phyloP scores from a whole-genome alignment of 2,888 invertebrate genomes.

The Orthosia incerta region DNA sequence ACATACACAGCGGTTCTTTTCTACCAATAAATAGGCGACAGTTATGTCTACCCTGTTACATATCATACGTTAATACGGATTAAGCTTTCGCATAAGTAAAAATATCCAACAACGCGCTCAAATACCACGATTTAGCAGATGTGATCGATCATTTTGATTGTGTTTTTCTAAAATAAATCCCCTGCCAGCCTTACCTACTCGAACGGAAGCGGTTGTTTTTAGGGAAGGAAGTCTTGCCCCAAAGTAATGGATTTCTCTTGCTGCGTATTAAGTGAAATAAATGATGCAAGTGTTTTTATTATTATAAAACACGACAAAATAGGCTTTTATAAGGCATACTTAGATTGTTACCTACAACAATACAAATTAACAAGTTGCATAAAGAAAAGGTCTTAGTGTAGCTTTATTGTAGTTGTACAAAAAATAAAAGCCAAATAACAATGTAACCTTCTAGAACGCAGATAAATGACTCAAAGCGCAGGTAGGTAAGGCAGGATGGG shows the following conservation, averaged over 20 bases:
- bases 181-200: conserved; percentile 33
- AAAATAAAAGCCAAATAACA: conserved; percentile 33
- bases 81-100: conserved; percentile 33
- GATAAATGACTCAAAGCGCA: conserved; percentile 48
- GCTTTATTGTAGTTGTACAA: conserved; percentile 20
- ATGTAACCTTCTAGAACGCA: conserved; percentile 36
- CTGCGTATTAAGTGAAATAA: conserved; percentile 37
- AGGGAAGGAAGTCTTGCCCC: conserved; percentile 52
- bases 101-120: conserved; percentile 19
- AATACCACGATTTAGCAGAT: conserved; percentile 39
- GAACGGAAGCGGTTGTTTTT: conserved; percentile 58
- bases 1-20: conserved; percentile 28
- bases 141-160: conserved; percentile 58
- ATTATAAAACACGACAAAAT: conserved; percentile 12
- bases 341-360: neutral
- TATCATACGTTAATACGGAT: conserved; percentile 38
- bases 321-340: conserved; percentile 1
- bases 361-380: conserved; percentile 12
- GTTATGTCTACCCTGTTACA: conserved; percentile 5
- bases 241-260: conserved; percentile 58
- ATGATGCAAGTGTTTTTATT: conserved; percentile 30
- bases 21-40: conserved; percentile 35
- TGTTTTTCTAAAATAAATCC: conserved; percentile 40
- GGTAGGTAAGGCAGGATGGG: conserved; percentile 44
- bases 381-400: conserved; percentile 19